Conservation (phyloP, 2,113 vertebrate species). For the Odocoileus virginianus region DNA sequence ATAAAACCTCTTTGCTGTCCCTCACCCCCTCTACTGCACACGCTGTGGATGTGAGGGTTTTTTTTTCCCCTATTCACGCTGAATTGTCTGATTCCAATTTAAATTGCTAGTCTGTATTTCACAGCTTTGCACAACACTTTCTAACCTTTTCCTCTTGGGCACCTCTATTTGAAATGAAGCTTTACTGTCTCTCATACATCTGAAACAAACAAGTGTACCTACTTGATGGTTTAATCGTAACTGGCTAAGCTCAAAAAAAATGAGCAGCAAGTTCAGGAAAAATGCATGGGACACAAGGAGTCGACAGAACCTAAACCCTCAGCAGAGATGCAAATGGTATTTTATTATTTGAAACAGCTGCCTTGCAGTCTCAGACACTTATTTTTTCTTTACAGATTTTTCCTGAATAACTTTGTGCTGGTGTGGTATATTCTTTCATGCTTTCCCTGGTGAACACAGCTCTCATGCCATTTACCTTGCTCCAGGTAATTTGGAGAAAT, state of each 20-base stretch:
- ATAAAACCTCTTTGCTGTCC: slow-evolving; percentile 25
- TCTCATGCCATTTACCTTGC: slow-evolving; percentile 83
- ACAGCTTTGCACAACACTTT: slow-evolving; percentile 39
- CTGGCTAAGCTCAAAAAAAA: slow-evolving; percentile 41
- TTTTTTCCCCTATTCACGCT: background rate
- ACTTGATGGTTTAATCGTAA: slow-evolving; percentile 62
- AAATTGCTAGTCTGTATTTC: slow-evolving; percentile 54
- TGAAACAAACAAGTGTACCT: slow-evolving; percentile 55
- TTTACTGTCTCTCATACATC: slow-evolving; percentile 36
- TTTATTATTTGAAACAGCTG: slow-evolving; percentile 74
- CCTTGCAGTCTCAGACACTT: slow-evolving; percentile 40
- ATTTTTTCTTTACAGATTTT: slow-evolving; percentile 51
- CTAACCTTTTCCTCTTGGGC: slow-evolving; percentile 56
- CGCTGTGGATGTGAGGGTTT: background rate
- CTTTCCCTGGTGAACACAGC: slow-evolving; percentile 78
- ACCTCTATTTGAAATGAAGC: slow-evolving; percentile 68
- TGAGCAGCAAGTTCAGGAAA: slow-evolving; percentile 48
- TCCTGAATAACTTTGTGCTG: slow-evolving; percentile 52
- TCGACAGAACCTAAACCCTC: slow-evolving; percentile 38
- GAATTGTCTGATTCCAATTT: slow-evolving; percentile 58
- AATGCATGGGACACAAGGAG: slow-evolving; percentile 52
- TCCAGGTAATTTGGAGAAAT: slow-evolving; percentile 85
- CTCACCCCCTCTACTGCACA: background rate
- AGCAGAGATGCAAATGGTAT: slow-evolving; percentile 62
- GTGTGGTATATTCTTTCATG: slow-evolving; percentile 67